These are phyloP conservation scores for Vanessa tameamea DNA, from an alignment of 1,140 invertebrate genomes.

Conservation along the genomic window DNA sequence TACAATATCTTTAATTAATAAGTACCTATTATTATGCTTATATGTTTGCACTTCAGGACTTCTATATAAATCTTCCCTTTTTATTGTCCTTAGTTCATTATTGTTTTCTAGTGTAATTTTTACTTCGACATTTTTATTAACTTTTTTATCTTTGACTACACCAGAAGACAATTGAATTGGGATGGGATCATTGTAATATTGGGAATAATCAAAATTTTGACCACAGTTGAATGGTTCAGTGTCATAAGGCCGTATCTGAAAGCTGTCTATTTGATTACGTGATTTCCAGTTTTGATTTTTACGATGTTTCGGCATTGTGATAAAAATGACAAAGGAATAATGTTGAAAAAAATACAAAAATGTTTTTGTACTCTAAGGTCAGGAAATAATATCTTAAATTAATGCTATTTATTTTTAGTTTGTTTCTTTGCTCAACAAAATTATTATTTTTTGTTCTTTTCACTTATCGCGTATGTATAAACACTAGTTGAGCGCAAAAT, in stretches of 20 bases:
- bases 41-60: not conserved
- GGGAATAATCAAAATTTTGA: not conserved
- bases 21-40: not conserved
- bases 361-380: too few relatives aligned
- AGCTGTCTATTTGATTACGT: not conserved
- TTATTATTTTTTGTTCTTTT: too few relatives aligned
- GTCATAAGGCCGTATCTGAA: not conserved
- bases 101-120: not conserved
- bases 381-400: too few relatives aligned
- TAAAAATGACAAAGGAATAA: too few relatives aligned
- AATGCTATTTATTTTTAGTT: too few relatives aligned
- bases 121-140: not conserved
- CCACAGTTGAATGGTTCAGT: not conserved
- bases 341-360: too few relatives aligned
- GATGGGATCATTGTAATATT: not conserved
- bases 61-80: not conserved
- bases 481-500: too few relatives aligned
- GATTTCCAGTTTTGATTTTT: not conserved
- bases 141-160: not conserved
- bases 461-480: too few relatives aligned
- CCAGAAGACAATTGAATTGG: not conserved
- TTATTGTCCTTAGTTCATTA: not conserved
- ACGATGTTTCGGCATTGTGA: not conserved
- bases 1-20: not conserved
- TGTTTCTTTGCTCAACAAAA: too few relatives aligned